Evolutionary conservation across 2,797 vertebrate species (phyloP).

Genomic region (Microcaecilia unicolor): DNA sequence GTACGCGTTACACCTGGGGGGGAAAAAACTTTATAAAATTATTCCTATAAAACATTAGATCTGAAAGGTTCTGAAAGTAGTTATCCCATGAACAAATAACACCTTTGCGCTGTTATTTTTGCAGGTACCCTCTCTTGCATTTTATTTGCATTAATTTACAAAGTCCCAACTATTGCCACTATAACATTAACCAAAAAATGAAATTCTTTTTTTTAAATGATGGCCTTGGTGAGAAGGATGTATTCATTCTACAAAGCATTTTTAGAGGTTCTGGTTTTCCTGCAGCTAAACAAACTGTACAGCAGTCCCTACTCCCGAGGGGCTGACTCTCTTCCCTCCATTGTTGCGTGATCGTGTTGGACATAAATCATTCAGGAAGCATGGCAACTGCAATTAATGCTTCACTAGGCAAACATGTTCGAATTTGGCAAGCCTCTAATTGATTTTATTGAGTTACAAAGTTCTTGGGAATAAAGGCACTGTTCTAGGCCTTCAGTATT

Average conservation of each 20-base stretch:
- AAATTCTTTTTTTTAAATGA: too few species aligned
- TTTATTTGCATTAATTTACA: constrained; percentile 2
- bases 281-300: neutral
- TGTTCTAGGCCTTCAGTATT: neutral
- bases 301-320: neutral
- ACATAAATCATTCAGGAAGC: constrained; percentile 14
- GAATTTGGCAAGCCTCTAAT: constrained; percentile 5
- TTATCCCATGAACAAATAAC: too few species aligned
- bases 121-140: too few species aligned
- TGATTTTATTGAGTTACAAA: constrained; percentile 3
- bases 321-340: constrained; percentile 6
- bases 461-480: neutral
- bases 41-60: too few species aligned
- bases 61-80: too few species aligned
- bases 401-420: neutral
- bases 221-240: too few species aligned
- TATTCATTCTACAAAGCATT: too few species aligned
- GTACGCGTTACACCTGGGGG: too few species aligned
- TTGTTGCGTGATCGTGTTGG: neutral
- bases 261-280: constrained; percentile 15
- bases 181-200: too few species aligned
- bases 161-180: too few species aligned
- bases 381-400: constrained; percentile 2
- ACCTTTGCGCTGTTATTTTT: too few species aligned
- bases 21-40: too few species aligned